Conservation (phyloP, 2,888 invertebrate genomes). For the Nemurella pictetii region DNA sequence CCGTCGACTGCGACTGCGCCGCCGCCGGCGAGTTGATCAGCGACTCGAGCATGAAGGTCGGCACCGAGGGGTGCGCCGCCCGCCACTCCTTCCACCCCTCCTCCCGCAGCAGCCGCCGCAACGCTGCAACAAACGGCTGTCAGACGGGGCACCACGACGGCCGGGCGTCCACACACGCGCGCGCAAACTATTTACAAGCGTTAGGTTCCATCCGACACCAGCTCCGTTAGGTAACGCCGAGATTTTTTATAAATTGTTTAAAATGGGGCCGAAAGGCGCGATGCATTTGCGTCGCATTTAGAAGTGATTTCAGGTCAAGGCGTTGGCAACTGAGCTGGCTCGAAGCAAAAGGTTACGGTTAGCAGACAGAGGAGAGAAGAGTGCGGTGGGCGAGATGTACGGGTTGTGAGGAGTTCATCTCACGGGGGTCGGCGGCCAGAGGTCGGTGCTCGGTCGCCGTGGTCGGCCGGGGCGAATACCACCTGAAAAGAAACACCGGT, state of each 20-base stretch:
- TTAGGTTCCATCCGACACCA: not conserved
- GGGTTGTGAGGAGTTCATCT: not conserved
- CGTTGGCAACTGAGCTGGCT: not conserved
- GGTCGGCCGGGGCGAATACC: not conserved
- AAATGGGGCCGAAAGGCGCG: too few relatives aligned
- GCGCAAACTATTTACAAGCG: not conserved
- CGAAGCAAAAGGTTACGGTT: not conserved
- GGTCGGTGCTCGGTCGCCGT: not conserved
- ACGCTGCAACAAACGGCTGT: slow-evolving; percentile 28
- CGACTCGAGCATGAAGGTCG: slow-evolving; percentile 39
- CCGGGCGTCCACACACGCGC: too few relatives aligned
- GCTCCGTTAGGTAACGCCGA: not conserved
- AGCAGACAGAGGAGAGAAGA: not conserved
- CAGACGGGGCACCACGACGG: not conserved
- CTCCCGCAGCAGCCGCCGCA: slow-evolving; percentile 16
- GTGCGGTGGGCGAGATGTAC: not conserved
- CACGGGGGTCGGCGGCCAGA: not conserved
- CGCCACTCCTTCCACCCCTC: slow-evolving; percentile 46
- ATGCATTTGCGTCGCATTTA: too few relatives aligned
- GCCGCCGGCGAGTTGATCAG: slow-evolving; percentile 16
- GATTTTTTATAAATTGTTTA: too few relatives aligned
- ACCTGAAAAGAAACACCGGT: not conserved
- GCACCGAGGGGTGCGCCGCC: slow-evolving; percentile 45
- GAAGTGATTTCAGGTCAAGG: not conserved
- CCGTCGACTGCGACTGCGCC: not conserved